Evolutionary conservation across 2,888 invertebrate genomes (phyloP).

Genomic region (Xestia rhomboidea): DNA sequence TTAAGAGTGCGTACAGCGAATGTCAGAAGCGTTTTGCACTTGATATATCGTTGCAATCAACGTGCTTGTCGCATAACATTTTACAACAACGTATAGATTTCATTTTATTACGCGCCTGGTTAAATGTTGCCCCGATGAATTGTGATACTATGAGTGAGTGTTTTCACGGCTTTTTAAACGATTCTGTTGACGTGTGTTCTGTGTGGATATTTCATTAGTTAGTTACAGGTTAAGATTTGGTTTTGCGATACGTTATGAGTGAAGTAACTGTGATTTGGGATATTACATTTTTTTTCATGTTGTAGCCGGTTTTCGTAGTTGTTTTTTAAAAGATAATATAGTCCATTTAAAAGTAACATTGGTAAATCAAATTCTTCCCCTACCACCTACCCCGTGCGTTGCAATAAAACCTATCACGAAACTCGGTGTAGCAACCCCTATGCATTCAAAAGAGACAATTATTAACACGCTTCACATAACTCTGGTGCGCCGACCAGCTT

Average conservation of each 20-base stretch:
- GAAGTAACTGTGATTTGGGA: background rate
- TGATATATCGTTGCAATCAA: constrained; percentile 82
- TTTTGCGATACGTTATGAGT: background rate
- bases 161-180: constrained; percentile 42
- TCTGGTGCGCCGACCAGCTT: constrained; percentile 10
- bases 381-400: no score
- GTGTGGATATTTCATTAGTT: background rate
- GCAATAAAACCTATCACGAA: constrained; percentile 1
- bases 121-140: constrained; percentile 69
- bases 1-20: constrained; percentile 50
- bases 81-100: constrained; percentile 77
- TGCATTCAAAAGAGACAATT: constrained; percentile 28
- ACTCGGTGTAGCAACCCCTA: background rate
- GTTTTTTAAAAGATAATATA: background rate
- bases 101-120: constrained; percentile 77
- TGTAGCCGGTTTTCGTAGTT: background rate
- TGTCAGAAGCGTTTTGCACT: constrained; percentile 64
- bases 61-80: constrained; percentile 71
- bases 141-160: constrained; percentile 54
- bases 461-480: constrained; percentile 29
- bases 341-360: background rate
- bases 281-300: background rate
- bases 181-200: constrained; percentile 10
- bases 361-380: background rate
- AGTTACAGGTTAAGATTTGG: background rate